Conservation (phyloP, 2,113 vertebrate species). For the Eulemur macaco region DNA sequence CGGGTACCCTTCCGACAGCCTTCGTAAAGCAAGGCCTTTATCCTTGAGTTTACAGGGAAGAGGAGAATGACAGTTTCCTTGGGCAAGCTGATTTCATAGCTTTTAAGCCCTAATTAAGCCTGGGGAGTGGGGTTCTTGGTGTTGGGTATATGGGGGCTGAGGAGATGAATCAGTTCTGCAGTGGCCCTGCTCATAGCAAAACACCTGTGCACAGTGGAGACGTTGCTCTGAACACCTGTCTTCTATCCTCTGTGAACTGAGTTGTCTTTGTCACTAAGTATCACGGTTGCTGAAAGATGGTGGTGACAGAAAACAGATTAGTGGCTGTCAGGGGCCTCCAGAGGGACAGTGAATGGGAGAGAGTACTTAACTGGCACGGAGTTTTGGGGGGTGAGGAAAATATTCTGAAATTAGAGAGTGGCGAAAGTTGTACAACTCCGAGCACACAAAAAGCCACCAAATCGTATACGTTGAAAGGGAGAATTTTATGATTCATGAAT, state of each 20-base stretch:
- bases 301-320: background rate
- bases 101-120: background rate
- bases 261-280: fast-evolving
- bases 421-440: background rate
- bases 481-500: background rate
- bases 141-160: no score
- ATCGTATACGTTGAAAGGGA: background rate
- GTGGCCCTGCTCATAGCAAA: background rate
- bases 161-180: no score
- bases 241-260: background rate
- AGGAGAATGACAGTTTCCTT: background rate
- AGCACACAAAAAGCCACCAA: background rate
- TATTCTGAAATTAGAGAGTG: no score
- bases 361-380: no score
- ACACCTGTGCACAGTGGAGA: no score
- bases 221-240: background rate
- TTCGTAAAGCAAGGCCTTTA: background rate
- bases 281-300: fast-evolving
- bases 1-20: no score
- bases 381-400: background rate
- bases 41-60: background rate
- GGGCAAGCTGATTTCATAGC: background rate
- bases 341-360: fast-evolving
- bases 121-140: background rate
- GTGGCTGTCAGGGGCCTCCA: no score